Conservation (phyloP, 2,888 invertebrate genomes). For the Coenonympha arcania region DNA sequence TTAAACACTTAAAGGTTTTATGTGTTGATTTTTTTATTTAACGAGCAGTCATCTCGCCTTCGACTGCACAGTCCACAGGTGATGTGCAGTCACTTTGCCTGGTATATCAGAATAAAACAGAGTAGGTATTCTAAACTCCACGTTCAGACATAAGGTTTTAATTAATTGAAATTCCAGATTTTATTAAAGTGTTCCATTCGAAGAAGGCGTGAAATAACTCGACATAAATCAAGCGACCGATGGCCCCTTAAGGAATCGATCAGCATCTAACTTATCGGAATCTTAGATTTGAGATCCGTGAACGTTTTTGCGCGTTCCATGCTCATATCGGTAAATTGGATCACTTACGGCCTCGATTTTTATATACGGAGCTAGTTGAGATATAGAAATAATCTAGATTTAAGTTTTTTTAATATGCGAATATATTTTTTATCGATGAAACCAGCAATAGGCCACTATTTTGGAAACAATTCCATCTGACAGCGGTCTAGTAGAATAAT, state of each 20-base stretch:
- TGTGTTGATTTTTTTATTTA: too few relatives aligned
- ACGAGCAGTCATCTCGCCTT: too few relatives aligned
- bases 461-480: too few relatives aligned
- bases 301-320: background rate
- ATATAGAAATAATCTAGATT: background rate
- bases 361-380: background rate
- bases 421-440: too few relatives aligned
- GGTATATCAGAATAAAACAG: too few relatives aligned
- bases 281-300: background rate
- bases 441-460: too few relatives aligned
- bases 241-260: background rate
- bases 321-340: constrained; percentile 1
- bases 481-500: too few relatives aligned
- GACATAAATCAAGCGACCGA: background rate
- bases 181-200: background rate
- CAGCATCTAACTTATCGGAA: background rate
- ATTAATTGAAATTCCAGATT: background rate
- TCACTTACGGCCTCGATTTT: background rate
- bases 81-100: too few relatives aligned
- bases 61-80: too few relatives aligned
- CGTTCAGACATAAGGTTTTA: background rate
- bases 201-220: background rate
- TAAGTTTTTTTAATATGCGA: background rate
- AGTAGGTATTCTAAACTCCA: too few relatives aligned
- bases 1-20: too few relatives aligned